phyloP scores from a whole-genome alignment of 2,113 vertebrate species.

The Orientallactaga bullata region DNA sequence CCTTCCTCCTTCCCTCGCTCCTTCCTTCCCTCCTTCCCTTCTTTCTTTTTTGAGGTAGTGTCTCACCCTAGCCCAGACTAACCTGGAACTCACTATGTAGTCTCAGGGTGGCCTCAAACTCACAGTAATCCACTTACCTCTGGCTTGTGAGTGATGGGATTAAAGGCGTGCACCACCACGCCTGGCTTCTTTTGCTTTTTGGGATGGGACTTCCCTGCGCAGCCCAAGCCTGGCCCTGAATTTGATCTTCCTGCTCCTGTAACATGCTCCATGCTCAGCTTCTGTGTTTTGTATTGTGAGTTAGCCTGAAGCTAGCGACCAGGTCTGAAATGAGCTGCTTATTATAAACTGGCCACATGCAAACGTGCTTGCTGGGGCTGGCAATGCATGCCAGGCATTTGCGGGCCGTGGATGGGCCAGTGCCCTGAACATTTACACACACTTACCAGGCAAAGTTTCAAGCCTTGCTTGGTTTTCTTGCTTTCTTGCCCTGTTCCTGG shows the following conservation, averaged over 20 bases:
- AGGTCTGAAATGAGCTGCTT: background rate
- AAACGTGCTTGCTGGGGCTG: fast-evolving
- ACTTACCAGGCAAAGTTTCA: background rate
- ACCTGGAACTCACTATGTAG: too few relatives aligned
- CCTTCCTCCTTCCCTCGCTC: too few relatives aligned
- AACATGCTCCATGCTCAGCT: background rate
- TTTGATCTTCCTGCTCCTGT: background rate
- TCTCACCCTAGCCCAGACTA: too few relatives aligned
- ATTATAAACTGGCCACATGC: fast-evolving
- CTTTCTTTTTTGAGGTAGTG: too few relatives aligned
- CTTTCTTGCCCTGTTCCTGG: background rate
- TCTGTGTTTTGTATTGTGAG: background rate
- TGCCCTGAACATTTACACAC: fast-evolving
- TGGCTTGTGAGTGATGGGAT: too few relatives aligned
- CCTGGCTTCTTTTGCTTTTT: background rate
- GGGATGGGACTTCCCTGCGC: background rate
- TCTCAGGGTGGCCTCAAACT: too few relatives aligned
- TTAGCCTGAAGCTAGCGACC: background rate
- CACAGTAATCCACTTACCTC: too few relatives aligned
- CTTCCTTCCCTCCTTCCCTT: too few relatives aligned
- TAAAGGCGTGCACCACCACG: too few relatives aligned
- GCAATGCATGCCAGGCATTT: fast-evolving
- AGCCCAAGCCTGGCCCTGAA: background rate
- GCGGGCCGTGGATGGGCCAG: fast-evolving
- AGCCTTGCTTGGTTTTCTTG: background rate